A percentile compares a stretch with the other conserved stretches of the same genome.
phyloP scores from a whole-genome alignment of 2,888 invertebrate species.

The Habrosyne pyritoides region DNA sequence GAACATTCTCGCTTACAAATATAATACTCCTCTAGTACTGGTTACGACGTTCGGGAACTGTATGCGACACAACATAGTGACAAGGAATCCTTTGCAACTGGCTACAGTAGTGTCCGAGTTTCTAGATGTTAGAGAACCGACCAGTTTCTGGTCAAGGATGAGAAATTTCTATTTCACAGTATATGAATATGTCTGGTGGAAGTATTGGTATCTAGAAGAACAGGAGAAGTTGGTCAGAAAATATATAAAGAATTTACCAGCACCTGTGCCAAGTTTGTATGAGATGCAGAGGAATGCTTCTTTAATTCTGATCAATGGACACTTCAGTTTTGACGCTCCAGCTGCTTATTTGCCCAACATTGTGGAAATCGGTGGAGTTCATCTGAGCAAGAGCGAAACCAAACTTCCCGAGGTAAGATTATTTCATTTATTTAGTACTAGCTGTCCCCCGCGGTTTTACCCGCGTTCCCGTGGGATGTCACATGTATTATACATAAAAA shows the following conservation, averaged over 20 bases:
- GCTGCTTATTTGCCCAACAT: conserved; percentile 80
- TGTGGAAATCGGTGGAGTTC: conserved; percentile 83
- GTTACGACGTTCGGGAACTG: conserved; percentile 72
- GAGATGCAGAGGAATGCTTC: conserved; percentile 69
- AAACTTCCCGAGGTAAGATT: conserved; percentile 58
- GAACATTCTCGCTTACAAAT: conserved; percentile 71
- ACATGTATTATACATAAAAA: too few species aligned
- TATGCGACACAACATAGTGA: conserved; percentile 66
- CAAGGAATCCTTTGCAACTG: conserved; percentile 68
- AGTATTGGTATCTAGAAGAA: conserved; percentile 60
- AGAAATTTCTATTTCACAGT: conserved; percentile 72
- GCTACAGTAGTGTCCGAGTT: conserved; percentile 67
- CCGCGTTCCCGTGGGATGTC: too few species aligned
- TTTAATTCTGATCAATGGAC: conserved; percentile 74
- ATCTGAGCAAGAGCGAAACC: conserved; percentile 60
- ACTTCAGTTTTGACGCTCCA: conserved; percentile 74
- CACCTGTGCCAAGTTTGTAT: conserved; percentile 65
- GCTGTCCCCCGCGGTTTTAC: too few species aligned
- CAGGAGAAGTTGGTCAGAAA: conserved; percentile 65
- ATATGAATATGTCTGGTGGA: conserved; percentile 72
- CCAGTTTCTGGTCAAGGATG: conserved; percentile 78
- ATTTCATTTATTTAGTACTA: not conserved
- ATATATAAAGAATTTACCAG: conserved; percentile 59
- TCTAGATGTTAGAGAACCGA: conserved; percentile 67
- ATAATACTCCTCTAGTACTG: conserved; percentile 65